Evolutionary conservation across 2,797 vertebrate species (phyloP), one percentile per base, ranked within the genome.

Genomic region (Gallinago stenura): DNA sequence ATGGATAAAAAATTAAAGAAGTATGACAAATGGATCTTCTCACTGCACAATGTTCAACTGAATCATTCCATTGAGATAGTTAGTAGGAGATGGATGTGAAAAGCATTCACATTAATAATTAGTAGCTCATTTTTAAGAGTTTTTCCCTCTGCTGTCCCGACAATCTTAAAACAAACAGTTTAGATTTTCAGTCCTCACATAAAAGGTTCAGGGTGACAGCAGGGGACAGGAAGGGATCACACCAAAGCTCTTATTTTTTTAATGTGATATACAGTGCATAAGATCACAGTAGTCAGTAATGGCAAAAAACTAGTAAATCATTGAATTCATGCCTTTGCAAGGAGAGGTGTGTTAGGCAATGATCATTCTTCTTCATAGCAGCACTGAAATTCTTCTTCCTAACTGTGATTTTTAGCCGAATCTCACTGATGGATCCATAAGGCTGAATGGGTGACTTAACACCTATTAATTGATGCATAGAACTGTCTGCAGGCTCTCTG

Each of bases 1-100:
- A 68, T 93, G 71, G 88, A 97, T 92, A 64, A 88, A 93, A 97
- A 97, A 86, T 21, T 85, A 90, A 97, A 97, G 92, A 89, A 96
- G 76, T 87, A 87, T 93, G 95, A 97, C 91, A 93, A 95, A 96
- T 95, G 90, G 86, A 95, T 97, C 93, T 95, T 93, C 75, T 95
- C 69, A 77, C 95, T 85, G 60, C 4, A 8, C 21, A 18, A 82
- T 65, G 71, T 92, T 95, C 86, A 79, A 83, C 41, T 83, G 90
- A 96, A 91, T 95, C 93, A 79, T 93, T 97, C 96, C 89, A 95
- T 81, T 83, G 94, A 87, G 88, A 94, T 94, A 91, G 92, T 89
- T 95, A 95, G 91, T 60, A 88, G 81, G 90, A 95, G 95, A 91
- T 58, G 85, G 93, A 94, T 82, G 79, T 93, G 94, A 95, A 97